phyloP scores from a whole-genome alignment of 2,888 invertebrate genomes.

The Drosophila atripex region DNA sequence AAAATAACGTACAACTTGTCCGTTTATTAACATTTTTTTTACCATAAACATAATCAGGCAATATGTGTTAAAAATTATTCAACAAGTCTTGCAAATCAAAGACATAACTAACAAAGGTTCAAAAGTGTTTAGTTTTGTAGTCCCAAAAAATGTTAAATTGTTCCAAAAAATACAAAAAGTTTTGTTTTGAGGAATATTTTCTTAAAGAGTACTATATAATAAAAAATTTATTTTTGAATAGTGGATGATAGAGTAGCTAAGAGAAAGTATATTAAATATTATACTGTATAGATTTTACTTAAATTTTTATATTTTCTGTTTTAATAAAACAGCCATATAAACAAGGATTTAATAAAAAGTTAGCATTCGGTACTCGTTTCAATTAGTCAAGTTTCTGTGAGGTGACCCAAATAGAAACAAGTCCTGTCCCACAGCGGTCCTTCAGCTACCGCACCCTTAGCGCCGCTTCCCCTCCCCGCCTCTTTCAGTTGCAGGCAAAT shows the following conservation, averaged over 20 bases:
- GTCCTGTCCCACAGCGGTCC: constrained; percentile 31
- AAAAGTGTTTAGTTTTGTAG: not conserved
- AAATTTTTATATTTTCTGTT: not conserved
- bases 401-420: constrained; percentile 44
- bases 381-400: constrained; percentile 36
- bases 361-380: constrained; percentile 7
- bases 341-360: not conserved
- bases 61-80: not conserved
- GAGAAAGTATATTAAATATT: no score
- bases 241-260: no score
- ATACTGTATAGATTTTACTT: not conserved
- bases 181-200: no score
- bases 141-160: no score
- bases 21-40: constrained; percentile 29
- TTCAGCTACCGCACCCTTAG: constrained; percentile 15
- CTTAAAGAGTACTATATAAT: no score
- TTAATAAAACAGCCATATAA: not conserved
- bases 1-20: constrained; percentile 23
- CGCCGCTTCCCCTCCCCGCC: not conserved
- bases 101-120: not conserved
- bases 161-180: no score
- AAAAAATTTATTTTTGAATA: no score
- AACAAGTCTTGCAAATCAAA: not conserved
- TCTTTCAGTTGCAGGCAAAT: constrained; percentile 17
- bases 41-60: constrained; percentile 21